Evolutionary conservation across 2,113 vertebrate species (phyloP), one percentile per base, ranked within the genome.

Genomic region (Cavia porcellus): DNA sequence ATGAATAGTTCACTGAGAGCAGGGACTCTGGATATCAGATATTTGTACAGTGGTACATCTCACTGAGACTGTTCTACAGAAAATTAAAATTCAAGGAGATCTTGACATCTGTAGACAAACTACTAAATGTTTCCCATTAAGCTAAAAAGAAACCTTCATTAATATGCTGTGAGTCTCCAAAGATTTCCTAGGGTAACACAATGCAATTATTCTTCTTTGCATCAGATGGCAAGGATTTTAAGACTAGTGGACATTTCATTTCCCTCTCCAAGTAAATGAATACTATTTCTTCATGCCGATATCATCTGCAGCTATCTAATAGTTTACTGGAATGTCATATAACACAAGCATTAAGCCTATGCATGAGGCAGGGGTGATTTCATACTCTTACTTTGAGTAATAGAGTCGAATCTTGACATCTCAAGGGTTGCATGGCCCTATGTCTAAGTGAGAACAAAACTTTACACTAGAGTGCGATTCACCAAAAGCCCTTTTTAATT

Each of bases 141-240:
- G 13, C 25, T 6, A 74, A 64, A 7, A 89, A 74, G n/a, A 19
- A 93, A 90, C 17, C 9, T 89, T 92, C 92, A 82, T 64, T 42
- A 80, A 64, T 24, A 57, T 19, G 9, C 30, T 85, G 22, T 90
- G 55, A 97, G 72, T 81, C 86, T 93, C 13, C 35, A 93, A 81
- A 82, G 15, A 70, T 93, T 87, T 94, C 47, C 8, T 81, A 8
- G 28, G 7, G 4, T 50, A 80, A 59, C 66, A 64, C 50, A 84
- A 32, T 66, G 1, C 0, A 72, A 5, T 83, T 68, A 52, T 35
- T 92, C 10, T 88, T 88, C 59, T 93, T 96, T 89, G 42, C 5
- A 32, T 32, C 22, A 59, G 15, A 92, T 64, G 30, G 50, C 20
- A 55, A 62, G 47, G 0, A 82, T 62, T 28, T 93, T 4, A 87